phyloP scores from a whole-genome alignment of 2,888 invertebrate species.

The Masnerella sp. region DNA sequence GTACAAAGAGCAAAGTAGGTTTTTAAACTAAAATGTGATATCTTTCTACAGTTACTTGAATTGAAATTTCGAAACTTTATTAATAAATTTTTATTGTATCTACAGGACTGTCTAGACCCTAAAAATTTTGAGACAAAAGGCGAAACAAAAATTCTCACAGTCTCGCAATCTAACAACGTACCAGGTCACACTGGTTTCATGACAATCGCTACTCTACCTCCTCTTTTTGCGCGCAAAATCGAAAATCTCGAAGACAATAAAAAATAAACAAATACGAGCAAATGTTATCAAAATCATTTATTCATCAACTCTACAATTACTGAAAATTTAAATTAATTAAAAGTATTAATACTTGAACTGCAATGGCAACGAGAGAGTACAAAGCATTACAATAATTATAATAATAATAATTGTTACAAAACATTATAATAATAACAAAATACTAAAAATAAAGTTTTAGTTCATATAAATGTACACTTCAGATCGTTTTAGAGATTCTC shows the following conservation, averaged over 20 bases:
- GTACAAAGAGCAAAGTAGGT: constrained; percentile 82
- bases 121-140: constrained; percentile 67
- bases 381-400: too few species aligned
- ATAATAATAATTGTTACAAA: constrained; percentile 16
- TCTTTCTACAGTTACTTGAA: too few species aligned
- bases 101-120: constrained; percentile 42
- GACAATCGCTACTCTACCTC: constrained; percentile 93
- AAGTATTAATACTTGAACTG: too few species aligned
- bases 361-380: too few species aligned
- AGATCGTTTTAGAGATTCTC: neutral
- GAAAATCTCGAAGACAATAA: too few species aligned
- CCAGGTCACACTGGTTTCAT: constrained; percentile 98
- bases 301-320: too few species aligned
- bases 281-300: constrained; percentile 10
- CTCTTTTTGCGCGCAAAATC: constrained; percentile 78
- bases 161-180: constrained; percentile 84
- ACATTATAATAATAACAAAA: neutral
- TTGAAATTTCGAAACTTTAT: too few species aligned
- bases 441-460: constrained; percentile 1
- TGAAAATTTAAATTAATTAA: too few species aligned
- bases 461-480: constrained; percentile 28
- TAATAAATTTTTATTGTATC: constrained; percentile 32
- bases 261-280: neutral
- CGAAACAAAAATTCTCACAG: constrained; percentile 82
- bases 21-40: neutral